Evolutionary conservation across 2,797 vertebrate species (phyloP).

Genomic region (Numenius phaeopus): DNA sequence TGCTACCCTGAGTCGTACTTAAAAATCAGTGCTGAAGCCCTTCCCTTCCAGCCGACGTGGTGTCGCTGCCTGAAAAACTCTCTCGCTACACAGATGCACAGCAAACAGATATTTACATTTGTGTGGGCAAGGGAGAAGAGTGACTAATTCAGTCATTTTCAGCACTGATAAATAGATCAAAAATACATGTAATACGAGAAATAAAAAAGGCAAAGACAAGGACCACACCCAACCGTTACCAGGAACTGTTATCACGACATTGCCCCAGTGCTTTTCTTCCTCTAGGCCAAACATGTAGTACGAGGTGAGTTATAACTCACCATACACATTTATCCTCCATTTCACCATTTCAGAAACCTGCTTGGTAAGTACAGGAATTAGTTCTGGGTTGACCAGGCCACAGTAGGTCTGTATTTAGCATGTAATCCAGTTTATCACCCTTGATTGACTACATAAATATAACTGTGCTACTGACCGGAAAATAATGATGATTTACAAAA

Average conservation of each 20-base stretch:
- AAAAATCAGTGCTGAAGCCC: neutral
- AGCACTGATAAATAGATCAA: neutral
- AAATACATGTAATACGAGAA: neutral
- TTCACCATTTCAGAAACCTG: neutral
- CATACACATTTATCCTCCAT: neutral
- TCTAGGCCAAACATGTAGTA: neutral
- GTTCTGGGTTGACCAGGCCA: neutral
- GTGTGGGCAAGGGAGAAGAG: neutral
- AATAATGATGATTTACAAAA: neutral
- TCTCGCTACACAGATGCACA: accelerated
- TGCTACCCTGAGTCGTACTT: too few species aligned
- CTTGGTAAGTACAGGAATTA: neutral
- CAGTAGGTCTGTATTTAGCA: neutral
- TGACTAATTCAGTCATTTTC: neutral
- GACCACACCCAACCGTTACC: neutral
- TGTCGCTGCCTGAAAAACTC: neutral
- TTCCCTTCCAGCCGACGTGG: neutral
- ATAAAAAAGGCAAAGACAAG: neutral
- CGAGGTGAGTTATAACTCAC: neutral
- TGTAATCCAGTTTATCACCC: neutral
- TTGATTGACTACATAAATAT: neutral
- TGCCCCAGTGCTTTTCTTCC: neutral
- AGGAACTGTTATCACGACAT: neutral
- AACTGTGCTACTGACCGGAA: neutral
- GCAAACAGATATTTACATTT: neutral